A percentile compares a stretch with the other conserved stretches of the same genome.
These are phyloP conservation scores for Acromyrmex charruanus DNA, from an alignment of 1,140 invertebrate species.

Conservation along the genomic window DNA sequence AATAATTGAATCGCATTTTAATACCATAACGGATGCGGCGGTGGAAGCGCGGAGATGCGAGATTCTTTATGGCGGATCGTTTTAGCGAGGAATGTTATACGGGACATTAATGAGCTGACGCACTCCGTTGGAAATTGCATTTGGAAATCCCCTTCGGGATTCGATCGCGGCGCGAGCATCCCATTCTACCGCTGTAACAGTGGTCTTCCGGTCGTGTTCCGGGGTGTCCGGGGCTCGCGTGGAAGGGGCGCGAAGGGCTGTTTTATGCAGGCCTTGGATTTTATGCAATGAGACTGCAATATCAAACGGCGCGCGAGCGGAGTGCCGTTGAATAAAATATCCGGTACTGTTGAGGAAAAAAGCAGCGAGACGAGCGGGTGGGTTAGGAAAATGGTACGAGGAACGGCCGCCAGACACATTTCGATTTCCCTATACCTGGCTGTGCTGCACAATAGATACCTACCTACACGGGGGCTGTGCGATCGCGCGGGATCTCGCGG, in stretches of 20 bases:
- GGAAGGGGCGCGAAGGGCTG: slow-evolving; percentile 45
- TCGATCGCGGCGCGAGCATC: slow-evolving; percentile 37
- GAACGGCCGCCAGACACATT: slow-evolving; percentile 44
- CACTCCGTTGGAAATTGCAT: slow-evolving; percentile 40
- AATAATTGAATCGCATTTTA: not conserved
- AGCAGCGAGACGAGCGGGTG: slow-evolving; percentile 3
- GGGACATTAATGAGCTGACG: slow-evolving; percentile 43
- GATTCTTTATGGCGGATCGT: not conserved
- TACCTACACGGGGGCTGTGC: not conserved
- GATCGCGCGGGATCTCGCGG: slow-evolving; percentile 4
- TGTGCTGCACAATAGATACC: slow-evolving; percentile 45
- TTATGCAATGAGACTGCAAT: slow-evolving; percentile 77
- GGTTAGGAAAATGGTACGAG: not conserved
- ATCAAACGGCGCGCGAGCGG: slow-evolving; percentile 74
- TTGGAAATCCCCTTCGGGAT: slow-evolving; percentile 47
- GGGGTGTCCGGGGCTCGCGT: slow-evolving; percentile 29
- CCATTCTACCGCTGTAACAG: not conserved
- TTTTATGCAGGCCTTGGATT: slow-evolving; percentile 76
- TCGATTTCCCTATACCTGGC: slow-evolving; percentile 61
- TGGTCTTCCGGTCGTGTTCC: slow-evolving; percentile 35
- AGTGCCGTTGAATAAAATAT: slow-evolving; percentile 77
- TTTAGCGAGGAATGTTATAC: slow-evolving; percentile 8
- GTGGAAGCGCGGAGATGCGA: too few species aligned
- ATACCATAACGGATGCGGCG: not conserved
- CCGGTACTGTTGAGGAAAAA: slow-evolving; percentile 52